phyloP scores from a whole-genome alignment of 2,113 vertebrate species.

The Notiomystis cincta region DNA sequence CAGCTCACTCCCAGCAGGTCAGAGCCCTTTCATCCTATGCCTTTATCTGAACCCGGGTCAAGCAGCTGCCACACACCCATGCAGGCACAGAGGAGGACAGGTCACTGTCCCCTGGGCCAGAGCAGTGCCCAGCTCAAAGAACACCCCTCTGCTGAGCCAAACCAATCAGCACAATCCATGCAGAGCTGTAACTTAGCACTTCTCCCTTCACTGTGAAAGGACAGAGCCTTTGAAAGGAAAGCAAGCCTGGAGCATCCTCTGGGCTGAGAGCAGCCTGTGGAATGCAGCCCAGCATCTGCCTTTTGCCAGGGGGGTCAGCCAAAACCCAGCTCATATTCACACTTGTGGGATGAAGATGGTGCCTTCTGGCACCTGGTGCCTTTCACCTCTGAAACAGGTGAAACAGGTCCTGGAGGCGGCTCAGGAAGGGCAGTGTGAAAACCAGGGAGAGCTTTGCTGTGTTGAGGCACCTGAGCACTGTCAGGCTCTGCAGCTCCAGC shows the following conservation, averaged over 20 bases:
- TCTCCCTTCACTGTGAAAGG: neutral
- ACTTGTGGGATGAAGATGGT: fast-evolving
- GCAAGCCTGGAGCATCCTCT: neutral
- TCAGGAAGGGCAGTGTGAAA: neutral
- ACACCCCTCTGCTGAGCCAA: neutral
- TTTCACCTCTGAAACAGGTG: neutral
- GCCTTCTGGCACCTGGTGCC: no score
- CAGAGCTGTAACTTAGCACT: neutral
- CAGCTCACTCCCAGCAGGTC: neutral
- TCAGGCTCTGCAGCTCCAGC: neutral
- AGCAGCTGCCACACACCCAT: neutral
- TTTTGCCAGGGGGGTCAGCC: neutral
- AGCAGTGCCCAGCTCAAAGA: neutral
- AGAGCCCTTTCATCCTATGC: neutral
- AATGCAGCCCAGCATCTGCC: neutral
- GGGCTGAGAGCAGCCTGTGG: neutral
- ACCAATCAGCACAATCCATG: neutral
- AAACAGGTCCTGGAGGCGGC: neutral
- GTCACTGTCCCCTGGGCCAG: neutral
- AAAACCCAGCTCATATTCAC: neutral
- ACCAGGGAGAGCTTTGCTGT: neutral
- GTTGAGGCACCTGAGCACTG: fast-evolving
- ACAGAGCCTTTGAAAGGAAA: neutral
- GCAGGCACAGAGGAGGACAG: neutral
- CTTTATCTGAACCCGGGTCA: no score